Conservation (phyloP, 2,113 vertebrate species). For the Nothocercus nigrocapillus region DNA sequence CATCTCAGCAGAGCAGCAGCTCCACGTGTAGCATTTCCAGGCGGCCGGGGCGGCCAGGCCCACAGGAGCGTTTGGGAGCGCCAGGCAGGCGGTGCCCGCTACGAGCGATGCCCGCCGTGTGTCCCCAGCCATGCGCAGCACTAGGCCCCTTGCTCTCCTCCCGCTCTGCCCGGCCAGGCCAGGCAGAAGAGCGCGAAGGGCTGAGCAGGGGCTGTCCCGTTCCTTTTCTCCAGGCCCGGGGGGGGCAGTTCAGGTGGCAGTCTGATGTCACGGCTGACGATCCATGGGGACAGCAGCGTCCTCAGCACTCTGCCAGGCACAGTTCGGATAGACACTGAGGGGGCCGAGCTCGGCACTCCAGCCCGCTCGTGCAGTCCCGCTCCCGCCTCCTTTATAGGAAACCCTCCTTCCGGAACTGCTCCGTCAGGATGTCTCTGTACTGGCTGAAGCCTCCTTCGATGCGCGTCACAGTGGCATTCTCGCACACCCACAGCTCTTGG, state of each 20-base stretch:
- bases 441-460: conserved; percentile 97
- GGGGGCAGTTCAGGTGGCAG: conserved; percentile 14
- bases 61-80: background rate
- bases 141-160: background rate
- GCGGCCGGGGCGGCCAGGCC: background rate
- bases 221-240: background rate
- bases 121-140: background rate
- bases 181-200: background rate
- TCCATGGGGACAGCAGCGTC: conserved; percentile 2
- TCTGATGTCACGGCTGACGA: background rate
- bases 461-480: conserved; percentile 80
- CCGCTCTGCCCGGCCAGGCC: background rate
- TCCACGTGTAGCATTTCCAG: background rate
- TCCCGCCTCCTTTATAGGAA: conserved; percentile 85
- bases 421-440: conserved; percentile 93
- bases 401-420: conserved; percentile 96
- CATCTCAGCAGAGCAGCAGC: conserved; percentile 13
- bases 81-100: background rate
- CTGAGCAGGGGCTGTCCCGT: background rate
- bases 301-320: conserved; percentile 11
- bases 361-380: background rate
- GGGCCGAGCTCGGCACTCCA: background rate
- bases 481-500: conserved; percentile 96
- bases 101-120: background rate
- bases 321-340: conserved; percentile 12